Base-by-base conservation (phyloP, 37 sponge, comb jelly and placozoan species). In the Aphrocallistes beatrix region DNA sequence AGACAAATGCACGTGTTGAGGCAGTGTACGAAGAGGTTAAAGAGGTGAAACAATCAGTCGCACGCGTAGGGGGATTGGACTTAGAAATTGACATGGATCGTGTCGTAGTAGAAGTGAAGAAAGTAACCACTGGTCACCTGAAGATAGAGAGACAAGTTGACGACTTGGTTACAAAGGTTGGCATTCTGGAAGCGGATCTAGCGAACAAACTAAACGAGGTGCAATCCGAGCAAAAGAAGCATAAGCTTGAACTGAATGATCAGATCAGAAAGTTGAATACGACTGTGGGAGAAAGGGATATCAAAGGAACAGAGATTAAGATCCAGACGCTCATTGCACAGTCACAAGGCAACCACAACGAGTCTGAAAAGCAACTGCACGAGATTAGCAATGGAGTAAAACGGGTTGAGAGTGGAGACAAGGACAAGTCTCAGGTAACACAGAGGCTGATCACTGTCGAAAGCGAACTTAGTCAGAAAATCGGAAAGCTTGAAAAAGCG, bases 311-410 rank as follows among this genome's bases (percentile, higher is more conserved):
- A 32, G 75, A 8, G 8, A 60, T 19, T 19, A 60, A 13, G 75
- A 60, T 60, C 8, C 28, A 60, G 10, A 60, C 75, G 17, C 75
- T 60, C 28, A 60, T 19, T 60, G 75, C 75, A 3, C 75, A 60
- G n/a, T 60, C 75, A 13, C 75, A 60, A 13, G 75, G 28, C 21
- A 60, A 60, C 75, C 75, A 60, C n/a, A 60, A 60, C n/a, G 75
- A 60, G 75, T 25, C 75, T 32, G 75, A 60, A 3, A 60, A 28
- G 34, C 75, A 60, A 28, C 75, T 60, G 75, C 10, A 60, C 28
- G 75, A 60, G n/a, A 60, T 60, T 6, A 60, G n/a, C 75, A 60
- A 60, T 28, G 10, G 75, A 19, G 75, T 60, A 25, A 60, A 60
- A 30, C 75, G 75, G 10, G 75, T 60, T 60, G 75, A 60, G 21